Evolutionary conservation across 2,888 invertebrate genomes (phyloP), one percentile per base, ranked within the genome.

Genomic region (Leucozona laternaria): DNA sequence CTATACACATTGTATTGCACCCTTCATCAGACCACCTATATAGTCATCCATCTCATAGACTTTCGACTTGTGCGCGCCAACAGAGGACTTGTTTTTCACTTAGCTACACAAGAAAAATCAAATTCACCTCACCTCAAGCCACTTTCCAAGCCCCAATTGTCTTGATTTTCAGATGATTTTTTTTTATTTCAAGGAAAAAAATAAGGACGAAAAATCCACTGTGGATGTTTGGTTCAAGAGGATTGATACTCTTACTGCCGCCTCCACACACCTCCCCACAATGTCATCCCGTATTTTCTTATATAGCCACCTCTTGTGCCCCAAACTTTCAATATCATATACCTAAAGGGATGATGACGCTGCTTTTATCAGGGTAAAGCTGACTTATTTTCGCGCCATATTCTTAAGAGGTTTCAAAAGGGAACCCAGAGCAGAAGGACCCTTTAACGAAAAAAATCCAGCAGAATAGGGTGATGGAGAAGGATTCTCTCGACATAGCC

Each of bases 331-430:
- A 58, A 45, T 20, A 37, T 40, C 37, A 50, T 53, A 50, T 53
- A 64, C 68, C 13, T 64, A 68, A 70, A 80, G 84, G 79, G 77
- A 81, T 78, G 85, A 85, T 85, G 85, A 85, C 85, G 81, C 53
- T 85, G 85, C 81, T 80, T 77, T 73, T 78, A 81, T 77, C 80
- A 78, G 57, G 53, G 31, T 68, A 17, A 77, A 85, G 77, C 85
- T 85, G 81, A 81, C 72, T 85, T 85, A 73, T 85, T 81, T 85
- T 85, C 85, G 81, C 85, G 85, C 68, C 81, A 85, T 78, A 17
- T 81, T 85, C 73, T 58, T 81, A 78, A 85, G 81, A 85, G 85
- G 77, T 81, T 78, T 81, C 43, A 11, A 77, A 73, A 77, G 40
- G 72, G 58, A 75, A 72, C 53, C 58, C n/a, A n/a, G n/a, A n/a